A percentile compares a stretch with the other conserved stretches of the same genome.
phyloP scores from a whole-genome alignment of 2,888 invertebrate genomes.

The Rhamphomyia laevipes region DNA sequence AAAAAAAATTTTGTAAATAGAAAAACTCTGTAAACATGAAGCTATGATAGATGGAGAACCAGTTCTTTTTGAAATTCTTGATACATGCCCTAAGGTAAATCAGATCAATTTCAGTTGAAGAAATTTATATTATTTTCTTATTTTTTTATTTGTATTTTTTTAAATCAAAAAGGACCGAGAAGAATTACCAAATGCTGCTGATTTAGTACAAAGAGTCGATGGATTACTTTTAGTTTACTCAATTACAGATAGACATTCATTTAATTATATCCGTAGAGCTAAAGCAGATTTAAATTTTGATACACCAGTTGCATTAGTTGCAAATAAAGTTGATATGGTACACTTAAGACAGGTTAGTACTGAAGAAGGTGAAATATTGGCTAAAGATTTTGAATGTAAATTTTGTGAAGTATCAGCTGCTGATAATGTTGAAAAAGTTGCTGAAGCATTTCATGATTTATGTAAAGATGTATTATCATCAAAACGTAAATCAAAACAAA shows the following conservation, averaged over 20 bases:
- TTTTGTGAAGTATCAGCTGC: slow-evolving; percentile 83
- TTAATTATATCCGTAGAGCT: slow-evolving; percentile 67
- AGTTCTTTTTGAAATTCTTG: slow-evolving; percentile 79
- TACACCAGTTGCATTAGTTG: slow-evolving; percentile 73
- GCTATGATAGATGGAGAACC: slow-evolving; percentile 80
- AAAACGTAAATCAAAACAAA: slow-evolving; percentile 73
- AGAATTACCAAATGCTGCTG: slow-evolving; percentile 55
- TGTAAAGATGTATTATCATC: slow-evolving; percentile 70
- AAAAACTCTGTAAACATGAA: slow-evolving; percentile 84
- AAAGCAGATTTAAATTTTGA: slow-evolving; percentile 58
- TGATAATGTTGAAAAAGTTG: slow-evolving; percentile 74
- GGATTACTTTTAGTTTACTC: slow-evolving; percentile 81
- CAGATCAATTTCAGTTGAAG: no score
- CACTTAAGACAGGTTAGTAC: slow-evolving; percentile 77
- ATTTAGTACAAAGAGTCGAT: slow-evolving; percentile 80
- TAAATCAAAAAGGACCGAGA: slow-evolving; percentile 46
- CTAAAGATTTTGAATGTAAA: slow-evolving; percentile 78
- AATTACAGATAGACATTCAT: slow-evolving; percentile 75
- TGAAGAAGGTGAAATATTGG: slow-evolving; percentile 80
- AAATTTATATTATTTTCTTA: neutral
- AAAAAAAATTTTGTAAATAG: slow-evolving; percentile 46
- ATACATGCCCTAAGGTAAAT: slow-evolving; percentile 57
- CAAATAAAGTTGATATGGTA: slow-evolving; percentile 84
- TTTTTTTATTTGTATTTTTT: slow-evolving; percentile 5
- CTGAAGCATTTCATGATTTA: slow-evolving; percentile 73